Conservation (phyloP, 2,113 vertebrate species). For the Nothocercus julius region DNA sequence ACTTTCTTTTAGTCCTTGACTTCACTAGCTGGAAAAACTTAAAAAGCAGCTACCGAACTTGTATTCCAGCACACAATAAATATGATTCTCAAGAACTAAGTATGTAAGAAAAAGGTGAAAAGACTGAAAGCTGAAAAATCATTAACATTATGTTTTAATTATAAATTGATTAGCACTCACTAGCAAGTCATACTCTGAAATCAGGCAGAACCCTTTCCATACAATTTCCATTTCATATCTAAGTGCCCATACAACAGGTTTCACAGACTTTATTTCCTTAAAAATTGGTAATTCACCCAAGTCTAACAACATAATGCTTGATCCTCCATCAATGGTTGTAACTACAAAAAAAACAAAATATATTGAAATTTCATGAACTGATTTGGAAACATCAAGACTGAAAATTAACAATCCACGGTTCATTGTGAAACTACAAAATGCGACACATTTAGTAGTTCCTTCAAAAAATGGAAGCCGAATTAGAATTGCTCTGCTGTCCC, state of each 20-base stretch:
- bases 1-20: not conserved
- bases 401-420: not conserved
- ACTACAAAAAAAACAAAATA: not conserved
- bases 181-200: not conserved
- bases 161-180: not conserved
- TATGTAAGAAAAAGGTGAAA: not conserved
- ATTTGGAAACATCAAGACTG: not conserved
- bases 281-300: not conserved
- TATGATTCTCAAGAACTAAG: not conserved
- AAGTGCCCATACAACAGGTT: too few relatives aligned
- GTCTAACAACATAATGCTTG: not conserved
- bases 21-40: not conserved
- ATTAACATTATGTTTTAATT: not conserved
- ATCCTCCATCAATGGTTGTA: not conserved
- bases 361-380: not conserved
- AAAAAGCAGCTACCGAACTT: not conserved
- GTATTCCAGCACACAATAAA: not conserved
- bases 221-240: too few relatives aligned
- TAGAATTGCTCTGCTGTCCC: not conserved
- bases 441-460: not conserved
- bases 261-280: not conserved
- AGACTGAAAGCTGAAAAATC: not conserved
- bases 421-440: not conserved
- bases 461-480: not conserved
- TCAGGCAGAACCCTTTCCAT: not conserved